Evolutionary conservation across 2,888 invertebrate genomes (phyloP).

Genomic region (Proisotoma minuta): DNA sequence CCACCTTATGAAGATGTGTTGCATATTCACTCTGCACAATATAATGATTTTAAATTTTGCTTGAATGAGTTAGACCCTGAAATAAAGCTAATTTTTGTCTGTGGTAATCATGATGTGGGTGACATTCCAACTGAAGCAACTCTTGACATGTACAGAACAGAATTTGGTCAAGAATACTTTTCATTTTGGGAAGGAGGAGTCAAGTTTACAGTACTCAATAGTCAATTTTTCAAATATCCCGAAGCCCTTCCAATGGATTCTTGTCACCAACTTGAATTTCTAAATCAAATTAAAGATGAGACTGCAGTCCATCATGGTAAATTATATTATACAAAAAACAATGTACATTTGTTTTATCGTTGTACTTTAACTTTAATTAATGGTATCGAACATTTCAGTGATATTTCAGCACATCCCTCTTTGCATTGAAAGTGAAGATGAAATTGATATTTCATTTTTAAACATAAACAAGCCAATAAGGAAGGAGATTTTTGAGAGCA

Average conservation of each 20-base stretch:
- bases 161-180: conserved; percentile 55
- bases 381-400: conserved; percentile 45
- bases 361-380: no score
- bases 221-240: conserved; percentile 52
- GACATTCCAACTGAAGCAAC: conserved; percentile 52
- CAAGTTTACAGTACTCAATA: conserved; percentile 52
- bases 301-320: conserved; percentile 7
- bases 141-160: conserved; percentile 48
- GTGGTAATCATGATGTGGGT: conserved; percentile 57
- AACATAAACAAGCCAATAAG: conserved; percentile 49
- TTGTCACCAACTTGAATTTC: conserved; percentile 50
- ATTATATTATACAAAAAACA: not conserved
- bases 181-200: conserved; percentile 54
- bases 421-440: conserved; percentile 51
- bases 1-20: conserved; percentile 49
- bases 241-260: conserved; percentile 46
- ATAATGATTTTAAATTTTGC: conserved; percentile 50
- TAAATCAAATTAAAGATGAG: conserved; percentile 47
- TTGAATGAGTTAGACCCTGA: conserved; percentile 50
- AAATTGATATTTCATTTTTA: conserved; percentile 50
- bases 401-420: conserved; percentile 55
- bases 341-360: no score
- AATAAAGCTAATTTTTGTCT: conserved; percentile 54
- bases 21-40: conserved; percentile 47
- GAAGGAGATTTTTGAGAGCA: conserved; percentile 50